Evolutionary conservation across 2,797 vertebrate genomes (phyloP).

Genomic region (Hafferia zeledoni): DNA sequence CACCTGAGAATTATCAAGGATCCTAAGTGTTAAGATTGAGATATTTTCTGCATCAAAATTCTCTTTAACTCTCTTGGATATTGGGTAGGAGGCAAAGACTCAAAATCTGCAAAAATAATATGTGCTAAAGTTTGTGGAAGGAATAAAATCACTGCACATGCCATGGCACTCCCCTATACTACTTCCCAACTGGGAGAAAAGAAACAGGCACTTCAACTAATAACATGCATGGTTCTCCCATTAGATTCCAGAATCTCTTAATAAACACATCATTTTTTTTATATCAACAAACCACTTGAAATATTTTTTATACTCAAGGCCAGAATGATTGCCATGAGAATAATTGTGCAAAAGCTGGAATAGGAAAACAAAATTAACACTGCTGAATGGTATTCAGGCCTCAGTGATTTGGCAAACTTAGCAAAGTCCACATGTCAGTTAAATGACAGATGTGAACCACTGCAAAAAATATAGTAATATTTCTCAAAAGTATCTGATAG

Average conservation of each 20-base stretch:
- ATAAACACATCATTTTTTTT: slow-evolving; percentile 49
- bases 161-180: slow-evolving; percentile 30
- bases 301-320: slow-evolving; percentile 66
- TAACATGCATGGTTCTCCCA: slow-evolving; percentile 57
- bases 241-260: slow-evolving; percentile 59
- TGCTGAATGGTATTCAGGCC: slow-evolving; percentile 69
- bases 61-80: slow-evolving; percentile 36
- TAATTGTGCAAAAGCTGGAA: slow-evolving; percentile 63
- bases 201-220: slow-evolving; percentile 58
- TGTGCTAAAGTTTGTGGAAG: slow-evolving; percentile 54
- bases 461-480: slow-evolving; percentile 59
- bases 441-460: slow-evolving; percentile 52
- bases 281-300: slow-evolving; percentile 62
- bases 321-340: slow-evolving; percentile 64
- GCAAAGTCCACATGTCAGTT: slow-evolving; percentile 69
- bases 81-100: slow-evolving; percentile 23
- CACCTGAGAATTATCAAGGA: background rate
- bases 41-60: background rate
- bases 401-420: slow-evolving; percentile 67
- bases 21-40: background rate
- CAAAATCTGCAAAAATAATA: slow-evolving; percentile 52
- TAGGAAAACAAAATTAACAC: slow-evolving; percentile 70
- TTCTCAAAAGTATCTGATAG: slow-evolving; percentile 64
- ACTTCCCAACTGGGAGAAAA: slow-evolving; percentile 55
- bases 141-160: slow-evolving; percentile 62